A percentile compares a stretch with the other conserved stretches of the same genome.
Conservation (phyloP, 1,140 invertebrate species). For the Lepidurus arcticus region DNA sequence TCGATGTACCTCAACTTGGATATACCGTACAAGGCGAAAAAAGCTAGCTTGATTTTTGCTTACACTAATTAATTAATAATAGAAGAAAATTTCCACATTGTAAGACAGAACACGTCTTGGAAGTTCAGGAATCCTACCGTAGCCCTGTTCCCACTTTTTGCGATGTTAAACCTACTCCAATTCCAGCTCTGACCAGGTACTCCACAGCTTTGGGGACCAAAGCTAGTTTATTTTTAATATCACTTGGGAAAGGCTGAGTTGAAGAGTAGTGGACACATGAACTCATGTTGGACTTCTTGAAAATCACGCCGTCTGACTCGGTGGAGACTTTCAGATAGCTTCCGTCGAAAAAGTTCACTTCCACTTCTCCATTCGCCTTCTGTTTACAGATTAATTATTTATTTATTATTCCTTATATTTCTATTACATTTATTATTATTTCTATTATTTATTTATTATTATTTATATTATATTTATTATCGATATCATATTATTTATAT, state of each 20-base stretch:
- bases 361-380: constrained; percentile 29
- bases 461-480: not conserved
- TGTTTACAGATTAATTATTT: not conserved
- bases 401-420: not conserved
- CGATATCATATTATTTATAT: not conserved
- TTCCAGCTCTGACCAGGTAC: constrained; percentile 22
- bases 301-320: constrained; percentile 21
- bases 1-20: too few relatives aligned
- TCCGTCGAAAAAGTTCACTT: constrained; percentile 29
- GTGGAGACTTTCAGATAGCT: constrained; percentile 29
- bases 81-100: too few relatives aligned
- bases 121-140: not conserved
- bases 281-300: not conserved
- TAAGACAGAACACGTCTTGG: too few relatives aligned
- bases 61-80: too few relatives aligned
- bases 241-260: constrained; percentile 28
- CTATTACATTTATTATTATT: not conserved
- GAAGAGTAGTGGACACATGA: constrained; percentile 22
- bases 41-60: too few relatives aligned
- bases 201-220: constrained; percentile 33
- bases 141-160: not conserved
- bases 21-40: too few relatives aligned
- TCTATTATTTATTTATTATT: not conserved
- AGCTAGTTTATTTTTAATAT: constrained; percentile 29
- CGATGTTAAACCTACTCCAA: not conserved